Evolutionary conservation across 2,797 vertebrate genomes (phyloP), one percentile per base, ranked within the genome.

Genomic region (Gymnoscopelus microlampas): DNA sequence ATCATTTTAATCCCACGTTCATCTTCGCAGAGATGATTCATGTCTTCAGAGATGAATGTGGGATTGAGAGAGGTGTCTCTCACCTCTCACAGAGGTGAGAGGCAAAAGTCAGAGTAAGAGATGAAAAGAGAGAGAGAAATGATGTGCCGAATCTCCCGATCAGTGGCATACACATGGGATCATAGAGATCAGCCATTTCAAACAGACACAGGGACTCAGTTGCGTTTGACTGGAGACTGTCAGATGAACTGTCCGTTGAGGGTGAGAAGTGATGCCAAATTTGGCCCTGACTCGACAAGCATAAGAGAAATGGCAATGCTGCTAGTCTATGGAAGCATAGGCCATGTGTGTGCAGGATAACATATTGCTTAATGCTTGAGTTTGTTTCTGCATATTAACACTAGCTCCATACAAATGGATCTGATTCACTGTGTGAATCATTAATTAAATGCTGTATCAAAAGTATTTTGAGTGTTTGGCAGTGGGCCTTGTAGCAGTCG

Each of bases 141-240:
- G 53, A 60, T 81, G 80, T 87, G 88, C 19, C 19, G 19, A 19
- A 19, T 19, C 19, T 87, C 83, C 84, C 84, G 81, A 78, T 84
- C 67, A 74, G 80, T 60, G 70, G 68, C 60, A 77, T 71, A 83
- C 58, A 69, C 58, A 69, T 19, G 77, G 76, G 93, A 90, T 92
- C 94, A 94, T 19, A 19, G 85, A 93, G 93, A 91, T 94, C 93
- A 94, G 70, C 78, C 81, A 88, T 79, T 65, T 90, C 93, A 94
- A 93, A 94, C 88, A 94, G 70, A 92, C 67, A 68, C 53, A 32
- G 60, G 87, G 92, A 93, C 93, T 29, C 24, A 61, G 62, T 5
- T 81, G 71, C 70, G 68, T 32, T 78, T 73, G 85, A 51, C 78
- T 74, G 61, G 57, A 77, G 78, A 32, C 80, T 63, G 72, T 35